phyloP scores from a whole-genome alignment of 1,140 invertebrate genomes.

The Atta texana region DNA sequence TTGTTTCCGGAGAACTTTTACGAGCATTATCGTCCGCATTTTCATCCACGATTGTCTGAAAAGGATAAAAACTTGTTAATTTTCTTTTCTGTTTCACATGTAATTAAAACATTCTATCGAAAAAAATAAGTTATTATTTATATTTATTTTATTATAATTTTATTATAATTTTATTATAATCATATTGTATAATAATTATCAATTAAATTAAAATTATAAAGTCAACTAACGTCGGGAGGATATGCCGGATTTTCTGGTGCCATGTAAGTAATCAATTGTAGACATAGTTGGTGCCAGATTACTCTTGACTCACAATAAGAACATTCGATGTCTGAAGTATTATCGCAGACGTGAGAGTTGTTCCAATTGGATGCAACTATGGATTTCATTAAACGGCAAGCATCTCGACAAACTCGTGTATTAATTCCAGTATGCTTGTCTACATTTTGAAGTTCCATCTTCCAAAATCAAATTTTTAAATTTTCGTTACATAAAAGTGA shows the following conservation, averaged over 20 bases:
- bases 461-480: slow-evolving; percentile 51
- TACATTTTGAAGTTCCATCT: slow-evolving; percentile 98
- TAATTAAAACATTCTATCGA: not conserved
- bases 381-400: slow-evolving; percentile 92
- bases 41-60: slow-evolving; percentile 88
- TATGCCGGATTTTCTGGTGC: slow-evolving; percentile 91
- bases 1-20: slow-evolving; percentile 89
- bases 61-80: not conserved
- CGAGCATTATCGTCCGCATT: slow-evolving; percentile 87
- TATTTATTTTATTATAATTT: not conserved
- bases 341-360: slow-evolving; percentile 90
- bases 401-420: slow-evolving; percentile 91
- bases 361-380: slow-evolving; percentile 93
- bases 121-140: not conserved
- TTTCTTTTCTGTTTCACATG: not conserved
- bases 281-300: slow-evolving; percentile 96
- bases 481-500: slow-evolving; percentile 2
- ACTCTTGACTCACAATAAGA: slow-evolving; percentile 96
- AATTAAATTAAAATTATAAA: not conserved
- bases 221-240: slow-evolving; percentile 91
- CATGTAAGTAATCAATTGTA: slow-evolving; percentile 93
- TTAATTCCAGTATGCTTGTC: slow-evolving; percentile 93
- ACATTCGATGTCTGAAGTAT: slow-evolving; percentile 90
- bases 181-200: not conserved
- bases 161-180: not conserved